Evolutionary conservation across 2,888 invertebrate genomes (phyloP).

Genomic region (Agrochola litura): DNA sequence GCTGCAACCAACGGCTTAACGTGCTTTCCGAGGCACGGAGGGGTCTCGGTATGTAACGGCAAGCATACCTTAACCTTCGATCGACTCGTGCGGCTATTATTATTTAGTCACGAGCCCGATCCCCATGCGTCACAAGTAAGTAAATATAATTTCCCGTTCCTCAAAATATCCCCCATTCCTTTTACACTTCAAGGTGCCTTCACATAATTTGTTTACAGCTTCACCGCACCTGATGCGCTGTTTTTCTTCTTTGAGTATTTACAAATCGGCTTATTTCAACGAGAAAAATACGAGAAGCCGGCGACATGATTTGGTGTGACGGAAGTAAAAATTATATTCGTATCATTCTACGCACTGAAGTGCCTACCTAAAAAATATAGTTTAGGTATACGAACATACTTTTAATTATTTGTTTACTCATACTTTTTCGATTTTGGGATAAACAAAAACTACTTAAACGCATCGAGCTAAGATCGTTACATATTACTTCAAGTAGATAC

Average conservation of each 20-base stretch:
- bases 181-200: slow-evolving; percentile 3
- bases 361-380: not conserved
- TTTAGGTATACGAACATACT: not conserved
- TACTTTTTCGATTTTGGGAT: not conserved
- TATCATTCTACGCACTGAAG: not conserved
- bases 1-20: not conserved
- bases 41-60: not conserved
- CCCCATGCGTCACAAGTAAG: not conserved
- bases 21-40: not conserved
- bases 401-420: not conserved
- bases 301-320: not conserved
- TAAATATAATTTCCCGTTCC: slow-evolving; percentile 32
- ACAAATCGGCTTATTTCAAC: slow-evolving; percentile 15
- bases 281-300: not conserved
- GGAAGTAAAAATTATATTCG: not conserved
- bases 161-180: slow-evolving; percentile 8
- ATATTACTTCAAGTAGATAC: not conserved
- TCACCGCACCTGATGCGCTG: slow-evolving; percentile 10
- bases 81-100: not conserved
- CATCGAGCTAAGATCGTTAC: not conserved
- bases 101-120: not conserved
- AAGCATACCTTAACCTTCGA: not conserved
- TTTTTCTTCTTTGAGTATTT: slow-evolving; percentile 17
- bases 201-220: slow-evolving; percentile 44
- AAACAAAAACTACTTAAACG: not conserved